These are phyloP conservation scores for Noctuana brunneofusca DNA, from an alignment of 2,888 invertebrate genomes.

Conservation along the genomic window DNA sequence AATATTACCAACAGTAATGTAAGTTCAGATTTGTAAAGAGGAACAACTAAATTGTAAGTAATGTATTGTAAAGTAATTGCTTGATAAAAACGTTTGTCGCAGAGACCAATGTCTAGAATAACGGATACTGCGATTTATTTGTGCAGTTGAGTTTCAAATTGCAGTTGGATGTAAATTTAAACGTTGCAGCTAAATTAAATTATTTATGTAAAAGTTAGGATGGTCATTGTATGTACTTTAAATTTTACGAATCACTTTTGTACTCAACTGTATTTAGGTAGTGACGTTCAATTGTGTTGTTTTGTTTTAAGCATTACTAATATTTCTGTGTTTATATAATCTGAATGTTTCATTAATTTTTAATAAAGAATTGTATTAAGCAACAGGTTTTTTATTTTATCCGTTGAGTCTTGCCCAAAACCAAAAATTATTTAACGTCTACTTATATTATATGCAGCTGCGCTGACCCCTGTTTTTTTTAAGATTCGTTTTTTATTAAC, in stretches of 20 bases:
- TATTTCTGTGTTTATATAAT: conserved; percentile 56
- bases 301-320: conserved; percentile 40
- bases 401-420: too few species aligned
- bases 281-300: conserved; percentile 1
- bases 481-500: too few species aligned
- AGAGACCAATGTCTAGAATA: conserved; percentile 39
- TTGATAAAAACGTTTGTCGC: conserved; percentile 38
- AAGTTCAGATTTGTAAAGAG: conserved; percentile 68
- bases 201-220: not conserved
- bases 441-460: too few species aligned
- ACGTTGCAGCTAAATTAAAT: not conserved
- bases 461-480: too few species aligned
- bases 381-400: not conserved
- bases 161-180: not conserved
- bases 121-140: not conserved
- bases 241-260: conserved; percentile 5
- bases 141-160: conserved; percentile 3
- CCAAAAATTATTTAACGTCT: too few species aligned
- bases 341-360: conserved; percentile 68
- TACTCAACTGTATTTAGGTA: conserved; percentile 9
- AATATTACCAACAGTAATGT: conserved; percentile 32
- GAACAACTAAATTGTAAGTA: conserved; percentile 75
- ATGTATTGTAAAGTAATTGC: conserved; percentile 36
- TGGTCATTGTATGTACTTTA: not conserved
- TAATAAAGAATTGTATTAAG: conserved; percentile 68